Conservation (phyloP, 2,113 vertebrate genomes). For the Crocuta crocuta region DNA sequence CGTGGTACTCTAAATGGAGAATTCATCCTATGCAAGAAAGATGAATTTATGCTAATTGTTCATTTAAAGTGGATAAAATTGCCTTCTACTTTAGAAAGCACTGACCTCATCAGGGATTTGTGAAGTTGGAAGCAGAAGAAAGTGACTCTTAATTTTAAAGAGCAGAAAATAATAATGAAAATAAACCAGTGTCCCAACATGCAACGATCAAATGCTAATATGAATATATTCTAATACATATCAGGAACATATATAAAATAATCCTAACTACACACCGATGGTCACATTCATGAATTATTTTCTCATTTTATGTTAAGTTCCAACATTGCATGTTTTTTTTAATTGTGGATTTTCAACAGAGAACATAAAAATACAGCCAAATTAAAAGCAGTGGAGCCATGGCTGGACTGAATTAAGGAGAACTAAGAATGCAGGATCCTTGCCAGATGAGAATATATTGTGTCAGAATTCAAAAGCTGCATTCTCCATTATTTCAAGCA, state of each 20-base stretch:
- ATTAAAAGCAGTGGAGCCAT: not conserved
- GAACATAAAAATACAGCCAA: not conserved
- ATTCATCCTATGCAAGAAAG: constrained; percentile 57
- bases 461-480: not conserved
- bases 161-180: constrained; percentile 64
- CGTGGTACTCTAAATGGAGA: constrained; percentile 57
- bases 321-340: not conserved
- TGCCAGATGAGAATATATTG: not conserved
- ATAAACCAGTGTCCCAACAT: not conserved
- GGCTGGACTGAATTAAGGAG: not conserved
- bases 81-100: constrained; percentile 66
- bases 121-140: constrained; percentile 42
- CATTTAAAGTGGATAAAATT: constrained; percentile 73
- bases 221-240: not conserved
- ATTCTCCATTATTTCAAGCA: not conserved
- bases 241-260: not conserved
- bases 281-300: not conserved
- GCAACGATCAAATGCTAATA: not conserved
- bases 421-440: not conserved
- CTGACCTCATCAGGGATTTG: constrained; percentile 63
- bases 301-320: not conserved
- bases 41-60: constrained; percentile 80
- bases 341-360: not conserved
- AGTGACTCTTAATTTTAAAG: constrained; percentile 51
- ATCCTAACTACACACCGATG: not conserved